Evolutionary conservation across 2,113 vertebrate species (phyloP).

Genomic region (Camelus bactrianus): DNA sequence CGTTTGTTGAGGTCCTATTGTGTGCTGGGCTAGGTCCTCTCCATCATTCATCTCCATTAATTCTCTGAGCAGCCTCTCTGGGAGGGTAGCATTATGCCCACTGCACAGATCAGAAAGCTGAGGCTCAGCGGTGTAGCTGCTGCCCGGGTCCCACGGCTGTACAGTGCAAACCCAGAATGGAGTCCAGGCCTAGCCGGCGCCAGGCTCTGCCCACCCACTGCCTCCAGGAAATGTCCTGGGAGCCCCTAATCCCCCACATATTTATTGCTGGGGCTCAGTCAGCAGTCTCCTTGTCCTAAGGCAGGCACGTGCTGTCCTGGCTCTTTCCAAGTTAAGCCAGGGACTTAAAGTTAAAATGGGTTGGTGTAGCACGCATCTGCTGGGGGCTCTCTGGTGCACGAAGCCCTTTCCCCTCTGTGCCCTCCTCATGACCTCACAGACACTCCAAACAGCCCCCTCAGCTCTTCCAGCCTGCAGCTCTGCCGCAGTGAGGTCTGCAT

Average conservation of each 20-base stretch:
- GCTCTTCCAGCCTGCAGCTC: not conserved
- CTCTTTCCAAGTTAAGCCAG: conserved; percentile 60
- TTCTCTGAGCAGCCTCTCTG: not conserved
- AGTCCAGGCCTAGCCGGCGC: not conserved
- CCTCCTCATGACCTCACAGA: not conserved
- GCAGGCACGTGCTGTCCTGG: not conserved
- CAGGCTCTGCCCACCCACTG: not conserved
- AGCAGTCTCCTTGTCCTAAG: conserved; percentile 51
- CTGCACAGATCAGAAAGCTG: not conserved
- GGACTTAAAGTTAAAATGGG: not conserved
- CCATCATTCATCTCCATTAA: not conserved
- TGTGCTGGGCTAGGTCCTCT: not conserved
- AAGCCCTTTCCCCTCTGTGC: conserved; percentile 1
- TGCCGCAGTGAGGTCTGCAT: conserved; percentile 55
- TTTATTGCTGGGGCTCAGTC: conserved; percentile 27
- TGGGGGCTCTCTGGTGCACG: not conserved
- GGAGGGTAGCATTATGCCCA: not conserved
- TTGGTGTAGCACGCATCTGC: not conserved
- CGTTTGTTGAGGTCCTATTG: not conserved
- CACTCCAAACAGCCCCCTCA: not conserved
- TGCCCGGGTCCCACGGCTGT: not conserved
- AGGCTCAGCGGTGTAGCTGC: not conserved
- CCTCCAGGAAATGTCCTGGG: conserved; percentile 27
- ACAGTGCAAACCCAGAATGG: not conserved
- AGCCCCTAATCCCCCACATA: conserved; percentile 45